Evolutionary conservation across 2,113 vertebrate genomes (phyloP).

Genomic region (Tachuris rubrigastra): DNA sequence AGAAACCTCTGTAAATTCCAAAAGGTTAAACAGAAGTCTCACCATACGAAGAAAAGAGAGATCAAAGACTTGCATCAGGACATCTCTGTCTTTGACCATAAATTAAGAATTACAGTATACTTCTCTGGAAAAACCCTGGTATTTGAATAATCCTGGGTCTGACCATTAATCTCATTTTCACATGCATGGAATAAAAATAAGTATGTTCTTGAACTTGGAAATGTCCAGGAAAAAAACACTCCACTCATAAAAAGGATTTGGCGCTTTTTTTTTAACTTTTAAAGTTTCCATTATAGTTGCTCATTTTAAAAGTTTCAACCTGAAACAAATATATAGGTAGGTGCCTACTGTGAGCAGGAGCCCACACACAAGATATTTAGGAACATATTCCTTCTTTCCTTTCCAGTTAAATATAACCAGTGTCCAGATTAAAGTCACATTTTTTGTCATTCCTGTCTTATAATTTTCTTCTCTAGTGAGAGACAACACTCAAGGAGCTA

Average conservation of each 20-base stretch:
- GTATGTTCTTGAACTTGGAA: neutral
- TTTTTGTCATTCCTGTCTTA: neutral
- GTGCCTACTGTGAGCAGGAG: neutral
- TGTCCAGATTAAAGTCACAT: neutral
- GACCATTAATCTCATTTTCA: neutral
- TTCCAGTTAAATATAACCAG: neutral
- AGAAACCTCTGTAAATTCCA: neutral
- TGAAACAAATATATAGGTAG: neutral
- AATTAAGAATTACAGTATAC: neutral
- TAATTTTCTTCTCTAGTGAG: neutral
- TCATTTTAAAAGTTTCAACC: neutral
- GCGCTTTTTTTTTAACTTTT: accelerated
- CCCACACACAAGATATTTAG: neutral
- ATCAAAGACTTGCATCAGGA: neutral
- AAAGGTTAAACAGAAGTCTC: neutral
- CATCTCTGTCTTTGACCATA: neutral
- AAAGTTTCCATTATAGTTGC: neutral
- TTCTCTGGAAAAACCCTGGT: neutral
- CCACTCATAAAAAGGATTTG: neutral
- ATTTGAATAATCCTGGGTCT: neutral
- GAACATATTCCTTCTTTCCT: neutral
- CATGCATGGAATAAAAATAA: neutral
- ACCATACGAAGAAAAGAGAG: neutral
- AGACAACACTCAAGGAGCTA: neutral
- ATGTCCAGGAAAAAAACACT: neutral